Base-by-base conservation (phyloP, 2,113 vertebrate species). In the Candoia aspera region DNA sequence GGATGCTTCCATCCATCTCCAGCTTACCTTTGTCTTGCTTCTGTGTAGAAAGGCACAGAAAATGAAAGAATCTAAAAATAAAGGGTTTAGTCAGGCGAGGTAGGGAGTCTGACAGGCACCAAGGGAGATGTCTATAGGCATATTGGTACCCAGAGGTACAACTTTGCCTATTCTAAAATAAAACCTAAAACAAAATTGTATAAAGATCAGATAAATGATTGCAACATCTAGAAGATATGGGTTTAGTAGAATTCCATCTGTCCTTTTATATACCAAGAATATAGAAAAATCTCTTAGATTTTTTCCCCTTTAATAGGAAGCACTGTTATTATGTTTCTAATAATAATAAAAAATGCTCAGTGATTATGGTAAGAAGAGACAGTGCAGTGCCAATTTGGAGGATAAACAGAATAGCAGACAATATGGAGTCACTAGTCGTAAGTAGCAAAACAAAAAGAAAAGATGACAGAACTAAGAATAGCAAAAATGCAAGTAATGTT, bases 391-490 rank as follows among this genome's bases (percentile, higher is more conserved):
- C 91, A 90, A 33, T 57, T 91, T 91, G 90, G 54, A 62, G 88
- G 54, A 94, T 79, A 85, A 94, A 91, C 89, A 92, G 88, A 92
- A 93, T 88, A 88, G 85, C 62, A 94, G 91, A 92, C 42, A 94
- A 84, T 92, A 87, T 86, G 90, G 86, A 92, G 85, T 64, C 11
- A 64, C 42, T 11, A 29, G 24, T 9, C 46, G 10, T 26, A 64
- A 49, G 11, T 17, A 95, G 33, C 37, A 79, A 37, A 92, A 33
- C 93, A 94, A 90, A 85, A 46, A 19, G 49, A 29, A 94, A 91
- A 90, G 84, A 92, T n/a, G 37, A 68, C 2, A 53, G 53, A 49
- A 54, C 62, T 89, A 54, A 62, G 95, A 85, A 73, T 86, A 94
- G 90, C 79, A 95, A 89, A 89, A 93, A 19, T 93, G 93, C 6